These are phyloP conservation scores for Nycticebus coucang DNA, from an alignment of 2,113 vertebrate genomes.

Conservation along the genomic window DNA sequence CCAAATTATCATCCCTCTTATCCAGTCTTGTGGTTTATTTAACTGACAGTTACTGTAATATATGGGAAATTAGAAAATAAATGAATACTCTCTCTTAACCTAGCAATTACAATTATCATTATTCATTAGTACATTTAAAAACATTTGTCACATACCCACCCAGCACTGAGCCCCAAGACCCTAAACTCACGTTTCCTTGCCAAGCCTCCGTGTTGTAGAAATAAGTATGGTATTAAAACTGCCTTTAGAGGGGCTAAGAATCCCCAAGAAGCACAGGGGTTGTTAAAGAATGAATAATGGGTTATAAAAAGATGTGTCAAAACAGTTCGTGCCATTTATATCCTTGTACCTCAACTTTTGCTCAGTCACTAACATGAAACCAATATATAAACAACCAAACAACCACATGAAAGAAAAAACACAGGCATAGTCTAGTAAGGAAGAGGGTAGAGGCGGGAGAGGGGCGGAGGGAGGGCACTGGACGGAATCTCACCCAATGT, in stretches of 20 bases:
- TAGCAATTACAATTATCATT: no score
- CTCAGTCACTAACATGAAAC: background rate
- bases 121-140: no score
- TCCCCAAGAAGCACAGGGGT: background rate
- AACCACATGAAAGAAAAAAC: no score
- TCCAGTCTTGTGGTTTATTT: background rate
- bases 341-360: background rate
- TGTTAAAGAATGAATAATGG: background rate
- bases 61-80: background rate
- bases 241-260: background rate
- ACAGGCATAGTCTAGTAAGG: no score
- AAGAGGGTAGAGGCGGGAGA: no score
- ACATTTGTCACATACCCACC: background rate
- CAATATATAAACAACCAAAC: no score
- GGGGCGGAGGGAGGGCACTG: no score
- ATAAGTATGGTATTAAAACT: background rate
- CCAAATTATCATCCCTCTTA: rapidly evolving
- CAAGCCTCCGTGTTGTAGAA: background rate
- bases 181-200: no score
- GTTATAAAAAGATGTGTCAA: background rate
- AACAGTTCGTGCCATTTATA: background rate
- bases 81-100: background rate
- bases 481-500: no score
- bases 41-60: background rate
- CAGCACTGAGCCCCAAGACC: rapidly evolving